Conservation (phyloP, 2,113 vertebrate species). For the Felis chaus region DNA sequence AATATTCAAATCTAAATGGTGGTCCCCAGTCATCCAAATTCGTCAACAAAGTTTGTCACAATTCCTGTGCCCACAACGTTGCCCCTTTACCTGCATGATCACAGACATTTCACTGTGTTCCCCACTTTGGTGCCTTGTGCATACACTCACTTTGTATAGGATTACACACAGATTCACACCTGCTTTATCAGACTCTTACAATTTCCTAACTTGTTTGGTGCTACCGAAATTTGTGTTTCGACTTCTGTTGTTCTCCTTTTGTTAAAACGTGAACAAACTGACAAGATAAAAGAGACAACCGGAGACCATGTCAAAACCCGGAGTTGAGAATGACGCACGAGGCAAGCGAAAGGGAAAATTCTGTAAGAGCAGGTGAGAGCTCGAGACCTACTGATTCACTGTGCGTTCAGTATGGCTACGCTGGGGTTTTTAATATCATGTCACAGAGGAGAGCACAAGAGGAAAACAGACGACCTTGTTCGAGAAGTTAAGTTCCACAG, state of each 20-base stretch:
- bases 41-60: not conserved
- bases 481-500: not conserved
- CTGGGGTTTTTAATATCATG: not conserved
- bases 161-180: not conserved
- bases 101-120: not conserved
- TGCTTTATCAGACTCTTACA: not conserved
- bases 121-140: not conserved
- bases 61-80: not conserved
- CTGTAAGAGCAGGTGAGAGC: accelerated
- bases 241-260: not conserved
- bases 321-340: not conserved
- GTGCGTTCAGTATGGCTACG: not conserved
- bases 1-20: not conserved
- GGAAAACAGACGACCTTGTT: too few species aligned
- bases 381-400: too few species aligned
- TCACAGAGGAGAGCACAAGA: not conserved
- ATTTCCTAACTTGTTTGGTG: not conserved
- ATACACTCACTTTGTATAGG: too few species aligned
- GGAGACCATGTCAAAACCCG: not conserved
- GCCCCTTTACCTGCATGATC: too few species aligned
- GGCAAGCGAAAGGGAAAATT: not conserved
- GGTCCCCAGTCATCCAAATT: not conserved
- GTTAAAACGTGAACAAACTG: not conserved
- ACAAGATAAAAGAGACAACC: too few species aligned
- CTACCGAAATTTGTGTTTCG: not conserved